Base-by-base conservation (phyloP, 2,888 invertebrate genomes). In the Acanthacorydalis orientalis region DNA sequence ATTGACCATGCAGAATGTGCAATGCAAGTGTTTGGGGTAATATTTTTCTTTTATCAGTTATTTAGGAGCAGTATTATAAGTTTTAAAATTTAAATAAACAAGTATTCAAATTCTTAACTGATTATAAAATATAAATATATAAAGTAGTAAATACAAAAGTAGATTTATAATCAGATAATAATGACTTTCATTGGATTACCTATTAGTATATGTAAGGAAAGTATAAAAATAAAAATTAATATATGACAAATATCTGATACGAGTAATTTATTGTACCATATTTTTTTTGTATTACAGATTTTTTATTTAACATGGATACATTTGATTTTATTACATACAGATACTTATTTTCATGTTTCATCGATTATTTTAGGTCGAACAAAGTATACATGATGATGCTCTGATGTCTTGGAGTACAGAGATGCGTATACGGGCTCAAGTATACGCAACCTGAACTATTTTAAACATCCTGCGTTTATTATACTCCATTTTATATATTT, bases 341-440 rank as follows among this genome's bases (percentile, higher is more conserved):
- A 42, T 42, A 12, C 14, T 32, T 43, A 15, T 8, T 38, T 31
- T 42, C 12, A 42, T 31, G 31, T 10, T 15, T 31, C n/a, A 12
- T 23, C 35, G 35, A 9, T 37, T 45, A 46, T 46, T 46, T 39
- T 38, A 39, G 39, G 38, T 38, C 39, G 38, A 16, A 15, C 38
- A 37, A 46, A 39, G 31, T 46, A 31, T 31, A 39, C 46, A 46
- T 46, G 46, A 46, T 38, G 23, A 46, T 9, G 15, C 16, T 35
- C 23, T 45, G 11, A 15, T 16, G 37, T 39, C 23, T 23, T 23
- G 23, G 23, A 23, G 23, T 39, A 37, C 33, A 46, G 46, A 46
- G 12, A 39, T 42, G 33, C 43, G 43, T 37, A 47, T 43, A 47
- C 38, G 47, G 47, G 47, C 47, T 47, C 47, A 31, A 42, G 38